A percentile compares a stretch with the other conserved stretches of the same genome.
phyloP scores from a whole-genome alignment of 2,113 vertebrate genomes.

The Muntiacus muntjak region DNA sequence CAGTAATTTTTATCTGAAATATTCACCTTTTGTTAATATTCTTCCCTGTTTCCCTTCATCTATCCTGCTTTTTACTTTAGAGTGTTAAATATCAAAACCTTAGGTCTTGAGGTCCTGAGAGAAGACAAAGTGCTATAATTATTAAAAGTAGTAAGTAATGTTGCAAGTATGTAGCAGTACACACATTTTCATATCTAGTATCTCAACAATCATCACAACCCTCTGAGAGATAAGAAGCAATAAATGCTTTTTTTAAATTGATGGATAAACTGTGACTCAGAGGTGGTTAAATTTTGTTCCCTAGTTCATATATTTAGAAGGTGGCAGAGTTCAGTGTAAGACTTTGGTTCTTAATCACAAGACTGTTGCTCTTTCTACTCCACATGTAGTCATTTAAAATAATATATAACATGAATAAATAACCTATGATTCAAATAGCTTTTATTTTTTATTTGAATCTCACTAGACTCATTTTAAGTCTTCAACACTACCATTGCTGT shows the following conservation, averaged over 20 bases:
- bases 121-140: neutral
- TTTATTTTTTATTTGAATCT: neutral
- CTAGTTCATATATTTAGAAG: neutral
- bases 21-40: neutral
- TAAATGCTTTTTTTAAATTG: neutral
- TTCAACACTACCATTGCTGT: neutral
- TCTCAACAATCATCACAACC: neutral
- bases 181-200: neutral
- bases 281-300: neutral
- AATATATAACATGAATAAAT: neutral
- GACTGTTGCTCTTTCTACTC: neutral
- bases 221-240: neutral
- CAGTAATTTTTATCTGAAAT: neutral
- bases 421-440: neutral
- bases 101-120: neutral
- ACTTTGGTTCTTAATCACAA: neutral
- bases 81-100: neutral
- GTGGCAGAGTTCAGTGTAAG: neutral
- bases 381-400: neutral
- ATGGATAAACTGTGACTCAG: neutral
- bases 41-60: neutral
- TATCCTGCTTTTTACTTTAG: neutral
- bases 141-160: neutral
- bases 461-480: neutral
- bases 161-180: neutral